Evolutionary conservation across 1,140 invertebrate genomes (phyloP), one percentile per base, ranked within the genome.

Genomic region (Hirudo medicinalis): DNA sequence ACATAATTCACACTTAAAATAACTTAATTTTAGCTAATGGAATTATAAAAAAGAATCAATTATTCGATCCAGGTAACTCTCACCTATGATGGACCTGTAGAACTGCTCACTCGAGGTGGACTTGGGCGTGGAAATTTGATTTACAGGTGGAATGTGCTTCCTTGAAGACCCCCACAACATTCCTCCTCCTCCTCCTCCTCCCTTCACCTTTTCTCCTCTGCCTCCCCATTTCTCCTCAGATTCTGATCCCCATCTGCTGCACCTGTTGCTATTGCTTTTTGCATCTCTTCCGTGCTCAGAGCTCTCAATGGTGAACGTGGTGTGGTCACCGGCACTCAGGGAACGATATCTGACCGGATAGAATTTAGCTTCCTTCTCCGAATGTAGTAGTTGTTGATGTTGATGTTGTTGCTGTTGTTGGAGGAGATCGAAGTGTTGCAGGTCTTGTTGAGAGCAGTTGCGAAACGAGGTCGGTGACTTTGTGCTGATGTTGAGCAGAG

Each of bases 51-150:
- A 49, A 5, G 1, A 49, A 49, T 6, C 32, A 49, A 9, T 13
- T 13, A 49, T 15, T 15, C 43, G 11, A 49, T 49, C 43, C 43
- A 5, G 13, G 43, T 49, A 49, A 49, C 11, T 15, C 57, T 32
- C 22, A 63, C 57, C 57, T 63, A 63, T 63, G 9, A 63, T 32
- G 29, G 57, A 63, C 29, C 57, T 63, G 57, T 63, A 63, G 20
- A 63, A 63, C 57, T 63, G 57, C 29, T 63, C 57, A n/a, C 22
- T 32, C 9, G 57, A 63, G 11, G 57, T 63, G 19, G 22, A 25
- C 11, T 32, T 25, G 11, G 22, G 22, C 19, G 22, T 63, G 11
- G 19, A 63, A 11, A 11, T 22, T 25, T 22, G 29, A 11, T 32
- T 63, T 63, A 13, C 19, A 15, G 22, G 9, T 63, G 57, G 20